Percentiles rank a stretch among this genome's conserved stretches.
phyloP scores from a whole-genome alignment of 2,888 invertebrate genomes.

The Cryptus viduatorius region DNA sequence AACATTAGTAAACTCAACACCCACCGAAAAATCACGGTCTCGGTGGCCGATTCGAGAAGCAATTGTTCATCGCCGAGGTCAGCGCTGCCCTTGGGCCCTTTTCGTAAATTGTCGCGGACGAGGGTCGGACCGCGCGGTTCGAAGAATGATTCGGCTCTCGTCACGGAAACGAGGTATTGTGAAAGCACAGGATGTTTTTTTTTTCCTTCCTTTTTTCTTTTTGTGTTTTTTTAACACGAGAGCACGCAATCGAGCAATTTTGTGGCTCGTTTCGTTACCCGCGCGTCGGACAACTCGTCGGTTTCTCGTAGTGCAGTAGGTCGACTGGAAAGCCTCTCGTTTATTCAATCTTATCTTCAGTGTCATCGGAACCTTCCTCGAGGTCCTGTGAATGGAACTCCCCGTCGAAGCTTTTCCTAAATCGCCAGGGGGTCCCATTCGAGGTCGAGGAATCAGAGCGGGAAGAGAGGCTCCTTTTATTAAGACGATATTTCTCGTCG shows the following conservation, averaged over 20 bases:
- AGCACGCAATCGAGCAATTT: conserved; percentile 16
- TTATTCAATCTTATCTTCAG: conserved; percentile 55
- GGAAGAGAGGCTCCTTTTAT: conserved; percentile 1
- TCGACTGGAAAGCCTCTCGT: conserved; percentile 30
- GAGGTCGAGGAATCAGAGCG: conserved; percentile 54
- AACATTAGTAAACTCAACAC: conserved; percentile 40
- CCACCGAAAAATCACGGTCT: conserved; percentile 25
- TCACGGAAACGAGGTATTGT: conserved; percentile 49
- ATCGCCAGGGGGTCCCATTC: conserved; percentile 37
- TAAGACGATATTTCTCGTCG: conserved; percentile 2
- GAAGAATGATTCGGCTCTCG: conserved; percentile 28
- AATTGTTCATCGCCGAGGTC: conserved; percentile 46
- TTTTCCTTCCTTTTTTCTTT: conserved; percentile 8
- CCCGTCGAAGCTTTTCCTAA: conserved; percentile 42
- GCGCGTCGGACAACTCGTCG: conserved; percentile 5
- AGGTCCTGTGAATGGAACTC: background rate
- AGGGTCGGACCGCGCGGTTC: conserved; percentile 11
- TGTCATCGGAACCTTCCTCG: conserved; percentile 51
- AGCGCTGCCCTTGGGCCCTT: conserved; percentile 63
- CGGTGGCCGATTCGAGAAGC: conserved; percentile 13
- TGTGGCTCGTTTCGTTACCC: background rate
- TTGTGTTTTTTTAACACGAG: conserved; percentile 1
- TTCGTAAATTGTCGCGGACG: conserved; percentile 50
- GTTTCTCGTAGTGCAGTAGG: conserved; percentile 22
- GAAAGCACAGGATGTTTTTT: conserved; percentile 18